Evolutionary conservation across 2,797 vertebrate genomes (phyloP), one percentile per base, ranked within the genome.

Genomic region (Buphagus erythrorhynchus): DNA sequence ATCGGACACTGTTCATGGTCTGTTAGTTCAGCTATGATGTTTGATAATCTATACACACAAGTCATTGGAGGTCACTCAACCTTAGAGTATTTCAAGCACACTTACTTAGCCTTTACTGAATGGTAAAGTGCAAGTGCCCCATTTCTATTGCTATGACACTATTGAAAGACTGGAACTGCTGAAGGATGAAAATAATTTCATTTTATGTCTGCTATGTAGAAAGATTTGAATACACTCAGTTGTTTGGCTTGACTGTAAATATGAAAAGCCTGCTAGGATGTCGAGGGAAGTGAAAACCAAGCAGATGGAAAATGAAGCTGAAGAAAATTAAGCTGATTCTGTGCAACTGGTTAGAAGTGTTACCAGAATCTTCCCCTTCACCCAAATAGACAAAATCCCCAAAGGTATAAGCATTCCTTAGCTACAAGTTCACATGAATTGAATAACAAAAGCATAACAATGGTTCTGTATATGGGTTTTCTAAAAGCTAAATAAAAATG

Each of bases 11-110:
- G 43, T 95, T 98, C 97, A 97, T 74, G 96, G 94, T 97, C 96
- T 97, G 96, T 97, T 98, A 97, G 91, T 82, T 97, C 92, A 96
- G 88, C 86, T 94, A 55, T 97, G 96, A 95, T 97, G 95, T 97
- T 97, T 97, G 96, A 97, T 98, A 95, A 98, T 97, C 97, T 96
- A 77, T 96, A 97, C 61, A 51, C 94, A 96, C 78, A 91, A 96
- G 92, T 90, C 96, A 95, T 65, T 96, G 92, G 97, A 96, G 94
- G 86, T 97, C 95, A 93, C 68, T 98, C 93, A 97, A 31, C 93
- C 92, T 96, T 93, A 59, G 80, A 97, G 88, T 57, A 88, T 79
- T 96, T 94, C 68, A 86, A 93, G 82, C 88, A 90, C 92, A 96
- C 84, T 95, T 93, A 93, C 84, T 97, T 97, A 95, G 90, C 77